Evolutionary conservation across 2,888 invertebrate genomes (phyloP).

Genomic region (Gonocerus acuteangulatus): DNA sequence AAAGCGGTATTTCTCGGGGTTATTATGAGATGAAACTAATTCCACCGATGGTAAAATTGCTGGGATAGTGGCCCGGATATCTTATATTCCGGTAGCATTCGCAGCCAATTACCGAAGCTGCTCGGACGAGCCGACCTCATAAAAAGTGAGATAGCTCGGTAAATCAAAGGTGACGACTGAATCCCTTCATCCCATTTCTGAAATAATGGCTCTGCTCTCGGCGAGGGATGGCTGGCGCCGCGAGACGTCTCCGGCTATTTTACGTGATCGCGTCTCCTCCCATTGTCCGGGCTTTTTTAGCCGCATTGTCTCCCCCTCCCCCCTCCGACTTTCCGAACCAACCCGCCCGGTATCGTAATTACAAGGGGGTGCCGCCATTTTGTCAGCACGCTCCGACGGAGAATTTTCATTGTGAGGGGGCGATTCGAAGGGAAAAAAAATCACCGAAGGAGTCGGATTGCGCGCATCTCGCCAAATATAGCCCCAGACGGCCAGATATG

Average conservation of each 20-base stretch:
- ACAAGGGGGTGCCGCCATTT: constrained; percentile 17
- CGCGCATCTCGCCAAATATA: constrained; percentile 7
- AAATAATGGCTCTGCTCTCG: constrained; percentile 11
- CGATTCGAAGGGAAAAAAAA: background rate
- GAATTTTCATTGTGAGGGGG: constrained; percentile 8
- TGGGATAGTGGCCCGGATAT: background rate
- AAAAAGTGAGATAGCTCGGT: constrained; percentile 4
- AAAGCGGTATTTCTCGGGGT: too few species aligned
- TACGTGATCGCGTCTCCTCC: constrained; percentile 2
- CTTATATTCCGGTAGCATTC: constrained; percentile 16
- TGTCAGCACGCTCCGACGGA: background rate
- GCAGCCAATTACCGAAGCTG: constrained; percentile 7
- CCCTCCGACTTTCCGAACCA: background rate
- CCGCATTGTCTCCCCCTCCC: constrained; percentile 12
- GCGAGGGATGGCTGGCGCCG: constrained; percentile 12
- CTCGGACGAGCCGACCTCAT: background rate
- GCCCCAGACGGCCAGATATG: background rate
- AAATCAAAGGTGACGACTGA: constrained; percentile 16
- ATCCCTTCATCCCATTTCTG: constrained; percentile 18
- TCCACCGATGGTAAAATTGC: too few species aligned
- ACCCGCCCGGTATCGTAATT: background rate
- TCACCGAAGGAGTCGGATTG: too few species aligned
- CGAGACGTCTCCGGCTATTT: background rate
- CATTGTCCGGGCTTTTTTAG: constrained; percentile 8
- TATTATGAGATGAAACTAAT: too few species aligned